Percentiles rank a stretch among this genome's conserved stretches.
phyloP scores from a whole-genome alignment of 1,140 invertebrate species.

The Micrasema minimum region DNA sequence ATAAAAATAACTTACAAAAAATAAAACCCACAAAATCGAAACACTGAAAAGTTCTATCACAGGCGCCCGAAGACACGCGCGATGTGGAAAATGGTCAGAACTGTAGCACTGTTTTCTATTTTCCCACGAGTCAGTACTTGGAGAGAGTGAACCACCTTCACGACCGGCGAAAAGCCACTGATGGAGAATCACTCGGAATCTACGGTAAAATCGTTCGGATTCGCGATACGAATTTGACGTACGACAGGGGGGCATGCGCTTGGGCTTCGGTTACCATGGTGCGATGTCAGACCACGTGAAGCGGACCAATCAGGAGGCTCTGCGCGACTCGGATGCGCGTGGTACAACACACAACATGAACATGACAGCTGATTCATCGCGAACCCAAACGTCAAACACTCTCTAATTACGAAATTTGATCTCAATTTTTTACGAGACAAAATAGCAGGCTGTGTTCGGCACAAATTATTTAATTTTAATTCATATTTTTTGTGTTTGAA shows the following conservation, averaged over 20 bases:
- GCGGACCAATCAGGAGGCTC: slow-evolving; percentile 43
- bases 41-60: slow-evolving; percentile 31
- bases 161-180: slow-evolving; percentile 41
- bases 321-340: slow-evolving; percentile 34
- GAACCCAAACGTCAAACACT: not conserved
- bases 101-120: slow-evolving; percentile 1
- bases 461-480: too few species aligned
- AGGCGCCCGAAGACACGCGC: slow-evolving; percentile 30
- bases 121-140: not conserved
- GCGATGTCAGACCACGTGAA: slow-evolving; percentile 53
- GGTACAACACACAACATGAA: not conserved
- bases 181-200: slow-evolving; percentile 35
- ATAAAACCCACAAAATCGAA: not conserved
- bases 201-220: slow-evolving; percentile 41
- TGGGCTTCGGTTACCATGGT: slow-evolving; percentile 50
- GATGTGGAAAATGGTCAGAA: not conserved
- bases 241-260: slow-evolving; percentile 33
- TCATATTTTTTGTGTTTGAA: too few species aligned
- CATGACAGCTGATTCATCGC: slow-evolving; percentile 22
- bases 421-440: too few species aligned
- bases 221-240: slow-evolving; percentile 41
- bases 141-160: not conserved
- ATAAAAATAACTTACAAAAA: slow-evolving; percentile 38
- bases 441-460: too few species aligned
- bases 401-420: too few species aligned